phyloP scores from a whole-genome alignment of 2,797 vertebrate species.

The Labeo calbasu region DNA sequence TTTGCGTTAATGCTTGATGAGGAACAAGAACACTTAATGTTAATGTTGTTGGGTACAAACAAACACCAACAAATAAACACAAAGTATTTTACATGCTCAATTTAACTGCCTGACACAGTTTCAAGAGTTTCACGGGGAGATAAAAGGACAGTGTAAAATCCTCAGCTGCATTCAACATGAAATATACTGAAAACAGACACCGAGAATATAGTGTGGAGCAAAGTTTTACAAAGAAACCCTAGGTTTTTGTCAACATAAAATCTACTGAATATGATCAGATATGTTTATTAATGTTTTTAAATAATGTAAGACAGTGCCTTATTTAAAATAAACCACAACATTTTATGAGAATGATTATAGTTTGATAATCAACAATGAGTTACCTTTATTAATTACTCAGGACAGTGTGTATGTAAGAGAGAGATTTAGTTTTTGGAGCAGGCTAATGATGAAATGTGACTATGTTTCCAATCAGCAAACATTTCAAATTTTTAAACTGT shows the following conservation, averaged over 20 bases:
- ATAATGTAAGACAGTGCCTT: not conserved
- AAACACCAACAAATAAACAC: constrained; percentile 54
- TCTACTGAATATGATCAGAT: not conserved
- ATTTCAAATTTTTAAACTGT: not conserved
- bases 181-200: not conserved
- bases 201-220: not conserved
- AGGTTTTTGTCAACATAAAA: no score
- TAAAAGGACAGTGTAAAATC: not conserved
- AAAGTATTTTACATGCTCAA: constrained; percentile 44
- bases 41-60: constrained; percentile 48
- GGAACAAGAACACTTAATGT: constrained; percentile 26
- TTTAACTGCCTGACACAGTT: constrained; percentile 46
- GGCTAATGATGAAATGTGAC: not conserved
- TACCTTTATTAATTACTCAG: not conserved
- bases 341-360: not conserved
- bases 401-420: not conserved
- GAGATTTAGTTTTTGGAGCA: not conserved
- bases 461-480: not conserved
- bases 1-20: constrained; percentile 32
- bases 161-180: constrained; percentile 12
- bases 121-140: constrained; percentile 33
- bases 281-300: no score
- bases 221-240: not conserved
- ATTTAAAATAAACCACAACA: not conserved
- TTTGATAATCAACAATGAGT: not conserved